Conservation (phyloP, 2,888 invertebrate species). For the Epinotia brunnichana region DNA sequence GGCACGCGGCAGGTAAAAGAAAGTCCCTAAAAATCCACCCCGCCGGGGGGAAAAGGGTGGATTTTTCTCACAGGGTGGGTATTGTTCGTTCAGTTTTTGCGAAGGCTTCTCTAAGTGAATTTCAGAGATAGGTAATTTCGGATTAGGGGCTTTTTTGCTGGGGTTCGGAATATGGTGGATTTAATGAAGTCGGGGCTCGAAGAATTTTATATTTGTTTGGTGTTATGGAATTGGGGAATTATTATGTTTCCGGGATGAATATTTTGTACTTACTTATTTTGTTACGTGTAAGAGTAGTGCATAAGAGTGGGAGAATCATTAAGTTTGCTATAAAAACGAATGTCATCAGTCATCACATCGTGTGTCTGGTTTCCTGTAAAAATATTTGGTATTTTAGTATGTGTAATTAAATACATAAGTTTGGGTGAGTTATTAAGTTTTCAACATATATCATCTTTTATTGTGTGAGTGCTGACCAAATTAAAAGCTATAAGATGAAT, state of each 20-base stretch:
- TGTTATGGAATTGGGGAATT: background rate
- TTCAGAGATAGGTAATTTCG: constrained; percentile 67
- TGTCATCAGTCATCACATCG: no score
- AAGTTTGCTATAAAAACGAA: no score
- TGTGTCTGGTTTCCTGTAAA: no score
- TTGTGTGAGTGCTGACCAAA: no score
- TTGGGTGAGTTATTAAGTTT: no score
- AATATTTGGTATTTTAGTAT: background rate
- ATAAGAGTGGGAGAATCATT: background rate
- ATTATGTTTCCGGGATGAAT: background rate
- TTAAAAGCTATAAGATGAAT: no score
- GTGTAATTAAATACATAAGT: background rate
- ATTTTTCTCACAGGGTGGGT: constrained; percentile 50
- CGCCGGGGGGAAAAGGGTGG: constrained; percentile 51
- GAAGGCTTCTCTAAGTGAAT: constrained; percentile 71
- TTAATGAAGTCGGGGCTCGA: constrained; percentile 31
- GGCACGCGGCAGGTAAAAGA: constrained; percentile 69
- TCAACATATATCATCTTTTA: no score
- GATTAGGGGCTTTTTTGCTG: constrained; percentile 47
- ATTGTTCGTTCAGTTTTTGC: constrained; percentile 61
- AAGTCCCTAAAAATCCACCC: constrained; percentile 78
- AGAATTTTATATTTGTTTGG: constrained; percentile 2
- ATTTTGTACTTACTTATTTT: background rate
- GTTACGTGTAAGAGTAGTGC: background rate
- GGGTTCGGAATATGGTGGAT: constrained; percentile 24